These are phyloP conservation scores for Cyclophora albipunctata DNA, from an alignment of 2,888 invertebrate genomes.

Conservation along the genomic window DNA sequence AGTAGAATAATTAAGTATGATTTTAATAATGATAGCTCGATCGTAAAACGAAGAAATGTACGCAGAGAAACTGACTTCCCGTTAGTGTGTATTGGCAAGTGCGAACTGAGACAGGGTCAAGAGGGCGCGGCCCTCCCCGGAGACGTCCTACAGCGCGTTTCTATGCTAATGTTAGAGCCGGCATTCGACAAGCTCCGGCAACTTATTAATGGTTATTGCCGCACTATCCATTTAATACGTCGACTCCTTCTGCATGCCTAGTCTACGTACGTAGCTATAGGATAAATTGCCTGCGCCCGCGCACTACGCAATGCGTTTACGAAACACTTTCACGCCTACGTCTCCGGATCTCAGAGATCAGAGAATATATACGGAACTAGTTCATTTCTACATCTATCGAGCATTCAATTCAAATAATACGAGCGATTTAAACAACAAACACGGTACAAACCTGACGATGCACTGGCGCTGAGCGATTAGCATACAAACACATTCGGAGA, in stretches of 20 bases:
- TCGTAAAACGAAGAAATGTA: conserved; percentile 31
- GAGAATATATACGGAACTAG: conserved; percentile 58
- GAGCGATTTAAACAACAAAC: conserved; percentile 71
- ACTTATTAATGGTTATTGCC: conserved; percentile 67
- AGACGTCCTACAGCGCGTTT: conserved; percentile 62
- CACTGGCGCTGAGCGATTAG: conserved; percentile 68
- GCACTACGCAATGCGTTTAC: conserved; percentile 58
- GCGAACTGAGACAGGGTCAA: conserved; percentile 68
- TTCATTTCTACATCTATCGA: conserved; percentile 68
- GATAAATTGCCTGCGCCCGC: conserved; percentile 40
- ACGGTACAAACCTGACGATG: conserved; percentile 65
- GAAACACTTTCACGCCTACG: conserved; percentile 64
- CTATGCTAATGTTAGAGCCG: conserved; percentile 67
- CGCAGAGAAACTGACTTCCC: conserved; percentile 60
- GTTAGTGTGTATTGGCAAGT: conserved; percentile 52
- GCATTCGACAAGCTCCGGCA: conserved; percentile 60
- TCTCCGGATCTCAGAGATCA: conserved; percentile 33
- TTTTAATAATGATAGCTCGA: conserved; percentile 9
- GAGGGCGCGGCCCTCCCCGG: conserved; percentile 61
- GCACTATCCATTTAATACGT: conserved; percentile 53
- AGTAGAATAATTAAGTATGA: conserved; percentile 30
- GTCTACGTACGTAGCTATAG: conserved; percentile 38
- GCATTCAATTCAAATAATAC: conserved; percentile 75
- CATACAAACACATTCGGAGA: conserved; percentile 70
- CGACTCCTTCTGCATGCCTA: conserved; percentile 29